These are phyloP conservation scores for Allacma fusca DNA, from an alignment of 2,888 invertebrate species.

Conservation along the genomic window DNA sequence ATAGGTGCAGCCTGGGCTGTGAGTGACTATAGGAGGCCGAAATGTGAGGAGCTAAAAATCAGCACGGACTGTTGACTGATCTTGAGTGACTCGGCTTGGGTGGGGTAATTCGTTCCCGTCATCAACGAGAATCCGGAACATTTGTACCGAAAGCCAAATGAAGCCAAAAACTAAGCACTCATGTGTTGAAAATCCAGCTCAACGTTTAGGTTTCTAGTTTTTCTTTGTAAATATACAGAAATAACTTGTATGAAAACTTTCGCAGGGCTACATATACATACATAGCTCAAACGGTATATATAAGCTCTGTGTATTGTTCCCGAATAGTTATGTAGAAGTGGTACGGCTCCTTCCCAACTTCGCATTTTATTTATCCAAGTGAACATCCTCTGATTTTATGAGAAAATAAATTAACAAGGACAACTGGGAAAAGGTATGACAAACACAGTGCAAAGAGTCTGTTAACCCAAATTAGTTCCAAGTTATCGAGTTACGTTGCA, in stretches of 20 bases:
- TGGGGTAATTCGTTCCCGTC: slow-evolving; percentile 35
- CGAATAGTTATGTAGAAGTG: too few species aligned
- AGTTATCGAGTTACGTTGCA: neutral
- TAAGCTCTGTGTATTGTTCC: too few species aligned
- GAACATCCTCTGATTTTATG: slow-evolving; percentile 3
- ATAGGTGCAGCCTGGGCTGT: too few species aligned
- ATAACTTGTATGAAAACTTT: too few species aligned
- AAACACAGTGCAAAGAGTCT: neutral
- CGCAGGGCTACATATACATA: too few species aligned
- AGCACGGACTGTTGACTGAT: slow-evolving; percentile 25
- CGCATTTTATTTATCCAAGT: neutral
- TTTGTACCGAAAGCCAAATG: slow-evolving; percentile 35
- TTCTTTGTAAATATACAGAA: neutral
- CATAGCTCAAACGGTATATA: too few species aligned
- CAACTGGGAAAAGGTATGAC: neutral
- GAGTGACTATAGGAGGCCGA: neutral
- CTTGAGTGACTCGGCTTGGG: slow-evolving; percentile 34
- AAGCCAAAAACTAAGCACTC: neutral
- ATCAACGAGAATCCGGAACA: slow-evolving; percentile 20
- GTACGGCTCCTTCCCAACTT: too few species aligned
- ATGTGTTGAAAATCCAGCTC: neutral
- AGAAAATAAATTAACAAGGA: slow-evolving; percentile 7
- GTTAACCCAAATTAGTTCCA: slow-evolving; percentile 1
- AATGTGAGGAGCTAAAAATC: slow-evolving; percentile 32
- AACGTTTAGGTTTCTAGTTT: neutral